Percentiles rank a stretch among this genome's conserved stretches.
phyloP scores from a whole-genome alignment of 2,113 vertebrate genomes.

The Poicephalus gulielmi region DNA sequence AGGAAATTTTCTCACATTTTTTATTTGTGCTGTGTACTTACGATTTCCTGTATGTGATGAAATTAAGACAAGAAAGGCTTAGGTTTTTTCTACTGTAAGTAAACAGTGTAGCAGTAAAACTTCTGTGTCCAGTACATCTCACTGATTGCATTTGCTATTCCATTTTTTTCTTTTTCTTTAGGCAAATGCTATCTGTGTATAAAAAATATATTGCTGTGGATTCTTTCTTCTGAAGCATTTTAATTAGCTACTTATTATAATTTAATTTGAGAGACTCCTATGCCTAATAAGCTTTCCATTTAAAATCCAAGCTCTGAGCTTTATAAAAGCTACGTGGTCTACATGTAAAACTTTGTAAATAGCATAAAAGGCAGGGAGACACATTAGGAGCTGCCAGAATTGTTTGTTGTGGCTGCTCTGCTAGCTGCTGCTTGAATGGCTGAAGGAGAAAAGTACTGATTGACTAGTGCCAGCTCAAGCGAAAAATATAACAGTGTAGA shows the following conservation, averaged over 20 bases:
- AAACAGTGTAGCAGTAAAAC: not conserved
- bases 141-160: slow-evolving; percentile 10
- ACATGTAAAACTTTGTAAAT: slow-evolving; percentile 74
- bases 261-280: slow-evolving; percentile 66
- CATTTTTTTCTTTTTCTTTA: slow-evolving; percentile 4
- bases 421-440: slow-evolving; percentile 66
- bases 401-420: slow-evolving; percentile 75
- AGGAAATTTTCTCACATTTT: not conserved
- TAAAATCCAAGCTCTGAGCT: slow-evolving; percentile 58
- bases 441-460: slow-evolving; percentile 74
- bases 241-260: slow-evolving; percentile 59
- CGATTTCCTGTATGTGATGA: not conserved
- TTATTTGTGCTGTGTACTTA: not conserved
- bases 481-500: not conserved
- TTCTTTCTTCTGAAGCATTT: slow-evolving; percentile 54
- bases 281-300: slow-evolving; percentile 72
- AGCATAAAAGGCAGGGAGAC: slow-evolving; percentile 64
- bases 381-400: slow-evolving; percentile 61
- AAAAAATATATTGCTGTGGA: slow-evolving; percentile 45
- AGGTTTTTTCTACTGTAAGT: not conserved
- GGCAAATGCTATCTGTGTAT: slow-evolving; percentile 1
- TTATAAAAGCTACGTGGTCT: slow-evolving; percentile 69
- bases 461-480: slow-evolving; percentile 68
- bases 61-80: not conserved
- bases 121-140: not conserved